These are phyloP conservation scores for Leptopilina myrica DNA, from an alignment of 2,888 invertebrate genomes.

Conservation along the genomic window DNA sequence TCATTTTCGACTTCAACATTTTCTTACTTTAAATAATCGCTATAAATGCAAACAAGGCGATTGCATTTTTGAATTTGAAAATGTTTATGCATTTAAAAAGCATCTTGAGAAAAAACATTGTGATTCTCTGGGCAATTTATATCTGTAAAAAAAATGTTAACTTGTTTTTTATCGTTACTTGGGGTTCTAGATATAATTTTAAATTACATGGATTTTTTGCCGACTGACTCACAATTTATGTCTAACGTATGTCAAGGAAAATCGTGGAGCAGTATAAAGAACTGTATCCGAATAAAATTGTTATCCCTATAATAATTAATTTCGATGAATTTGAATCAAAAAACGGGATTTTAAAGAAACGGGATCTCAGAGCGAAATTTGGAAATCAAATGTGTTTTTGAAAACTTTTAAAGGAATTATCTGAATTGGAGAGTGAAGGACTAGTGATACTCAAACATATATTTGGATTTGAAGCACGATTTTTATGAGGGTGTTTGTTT, in stretches of 20 bases:
- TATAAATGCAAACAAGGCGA: background rate
- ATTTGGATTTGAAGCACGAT: conserved; percentile 50
- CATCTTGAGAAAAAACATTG: background rate
- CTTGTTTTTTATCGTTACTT: background rate
- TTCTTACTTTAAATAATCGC: background rate
- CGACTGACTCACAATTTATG: background rate
- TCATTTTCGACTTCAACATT: background rate
- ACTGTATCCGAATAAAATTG: conserved; percentile 18
- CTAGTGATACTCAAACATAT: conserved; percentile 25
- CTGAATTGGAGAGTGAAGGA: no score
- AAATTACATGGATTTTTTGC: background rate
- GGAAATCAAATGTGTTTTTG: no score
- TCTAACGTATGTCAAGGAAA: background rate
- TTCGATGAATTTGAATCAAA: background rate
- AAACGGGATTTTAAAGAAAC: no score
- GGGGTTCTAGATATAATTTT: background rate
- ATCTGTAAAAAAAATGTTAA: background rate
- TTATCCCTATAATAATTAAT: conserved; percentile 22
- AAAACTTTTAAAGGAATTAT: no score
- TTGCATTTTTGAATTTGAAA: conserved; percentile 6
- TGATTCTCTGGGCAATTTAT: background rate
- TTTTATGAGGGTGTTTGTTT: conserved; percentile 46
- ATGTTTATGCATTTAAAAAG: background rate
- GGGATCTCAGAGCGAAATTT: no score
- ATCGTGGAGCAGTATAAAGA: background rate